Conservation (phyloP, 2,888 invertebrate genomes). For the Cremastinae sp. region DNA sequence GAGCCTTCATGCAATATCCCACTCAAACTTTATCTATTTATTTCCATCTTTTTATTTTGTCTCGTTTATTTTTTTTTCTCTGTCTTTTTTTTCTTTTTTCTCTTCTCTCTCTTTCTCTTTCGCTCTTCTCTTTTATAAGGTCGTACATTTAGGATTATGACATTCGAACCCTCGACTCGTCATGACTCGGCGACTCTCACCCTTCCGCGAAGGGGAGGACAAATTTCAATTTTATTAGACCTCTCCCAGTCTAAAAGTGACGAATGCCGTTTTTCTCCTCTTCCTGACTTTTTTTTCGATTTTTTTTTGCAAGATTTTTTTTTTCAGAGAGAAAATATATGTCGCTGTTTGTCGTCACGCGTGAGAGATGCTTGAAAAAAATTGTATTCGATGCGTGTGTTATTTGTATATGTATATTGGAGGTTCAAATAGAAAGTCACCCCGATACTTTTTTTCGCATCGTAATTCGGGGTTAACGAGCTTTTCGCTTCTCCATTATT, state of each 20-base stretch:
- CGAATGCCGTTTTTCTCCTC: not conserved
- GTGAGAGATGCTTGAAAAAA: not conserved
- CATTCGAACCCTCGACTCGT: conserved; percentile 24
- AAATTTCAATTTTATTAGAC: conserved; percentile 71
- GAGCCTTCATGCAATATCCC: conserved; percentile 42
- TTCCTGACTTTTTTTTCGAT: not conserved
- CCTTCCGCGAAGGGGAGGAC: conserved; percentile 54
- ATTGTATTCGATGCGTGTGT: too few relatives aligned
- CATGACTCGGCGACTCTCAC: conserved; percentile 46
- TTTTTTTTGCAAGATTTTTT: not conserved
- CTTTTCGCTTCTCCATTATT: too few relatives aligned
- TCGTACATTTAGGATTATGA: conserved; percentile 16
- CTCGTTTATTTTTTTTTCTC: conserved; percentile 15
- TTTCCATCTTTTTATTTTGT: not conserved
- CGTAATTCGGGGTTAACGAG: too few relatives aligned
- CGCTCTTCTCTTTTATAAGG: not conserved
- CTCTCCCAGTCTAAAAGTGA: conserved; percentile 13
- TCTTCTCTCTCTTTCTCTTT: conserved; percentile 8
- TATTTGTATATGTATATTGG: too few relatives aligned
- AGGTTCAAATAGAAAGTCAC: too few relatives aligned
- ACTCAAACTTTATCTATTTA: conserved; percentile 4
- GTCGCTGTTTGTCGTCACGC: conserved; percentile 18
- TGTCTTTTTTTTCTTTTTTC: not conserved
- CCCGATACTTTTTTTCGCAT: too few relatives aligned
- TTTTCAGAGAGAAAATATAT: not conserved